Conservation (phyloP, 2,113 vertebrate species). For the Fregetta grallaria region DNA sequence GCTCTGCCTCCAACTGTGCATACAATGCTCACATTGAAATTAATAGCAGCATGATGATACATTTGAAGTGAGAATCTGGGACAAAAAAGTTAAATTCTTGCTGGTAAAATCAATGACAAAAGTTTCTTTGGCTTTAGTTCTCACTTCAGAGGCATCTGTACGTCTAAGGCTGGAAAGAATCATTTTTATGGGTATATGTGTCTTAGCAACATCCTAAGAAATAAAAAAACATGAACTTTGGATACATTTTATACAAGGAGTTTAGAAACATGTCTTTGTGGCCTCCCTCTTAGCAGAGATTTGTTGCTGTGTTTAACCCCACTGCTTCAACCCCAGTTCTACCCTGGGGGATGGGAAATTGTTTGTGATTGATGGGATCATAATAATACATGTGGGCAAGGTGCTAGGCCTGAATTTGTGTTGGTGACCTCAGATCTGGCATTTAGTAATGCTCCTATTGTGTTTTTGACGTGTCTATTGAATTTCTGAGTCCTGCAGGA, state of each 20-base stretch:
- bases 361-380: neutral
- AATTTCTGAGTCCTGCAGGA: neutral
- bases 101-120: neutral
- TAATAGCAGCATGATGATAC: neutral
- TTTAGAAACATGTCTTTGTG: neutral
- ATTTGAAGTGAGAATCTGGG: conserved; percentile 9
- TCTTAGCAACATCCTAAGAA: neutral
- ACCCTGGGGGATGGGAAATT: neutral
- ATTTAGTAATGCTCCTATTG: neutral
- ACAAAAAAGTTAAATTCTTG: neutral
- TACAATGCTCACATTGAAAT: neutral
- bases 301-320: neutral
- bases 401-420: neutral
- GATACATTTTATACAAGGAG: neutral
- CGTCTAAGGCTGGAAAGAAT: neutral
- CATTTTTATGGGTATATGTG: neutral
- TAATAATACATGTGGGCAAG: neutral
- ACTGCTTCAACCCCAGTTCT: neutral
- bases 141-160: neutral
- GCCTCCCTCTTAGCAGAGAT: neutral
- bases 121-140: neutral
- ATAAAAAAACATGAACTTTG: neutral
- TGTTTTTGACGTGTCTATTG: neutral
- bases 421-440: neutral
- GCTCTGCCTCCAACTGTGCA: conserved; percentile 18